phyloP scores from a whole-genome alignment of 2,888 invertebrate genomes.

The Choreutis nemorana region DNA sequence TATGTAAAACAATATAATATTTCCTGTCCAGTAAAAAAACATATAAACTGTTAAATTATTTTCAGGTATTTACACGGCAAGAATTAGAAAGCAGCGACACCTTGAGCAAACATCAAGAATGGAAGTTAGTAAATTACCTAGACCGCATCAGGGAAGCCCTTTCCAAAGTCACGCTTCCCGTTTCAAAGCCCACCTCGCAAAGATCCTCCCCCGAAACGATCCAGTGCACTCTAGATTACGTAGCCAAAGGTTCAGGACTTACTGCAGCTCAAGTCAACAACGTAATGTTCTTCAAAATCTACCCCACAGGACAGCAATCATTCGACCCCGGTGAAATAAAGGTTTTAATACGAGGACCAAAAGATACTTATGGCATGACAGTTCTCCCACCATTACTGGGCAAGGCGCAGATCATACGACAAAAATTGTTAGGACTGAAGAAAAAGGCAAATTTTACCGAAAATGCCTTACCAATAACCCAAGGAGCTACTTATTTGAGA shows the following conservation, averaged over 20 bases:
- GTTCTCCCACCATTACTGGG: slow-evolving; percentile 51
- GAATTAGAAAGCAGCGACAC: slow-evolving; percentile 58
- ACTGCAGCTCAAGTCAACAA: slow-evolving; percentile 64
- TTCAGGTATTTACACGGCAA: slow-evolving; percentile 65
- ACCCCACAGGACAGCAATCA: slow-evolving; percentile 58
- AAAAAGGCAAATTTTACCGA: slow-evolving; percentile 38
- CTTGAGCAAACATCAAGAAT: slow-evolving; percentile 62
- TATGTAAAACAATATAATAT: too few relatives aligned
- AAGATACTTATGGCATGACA: slow-evolving; percentile 49
- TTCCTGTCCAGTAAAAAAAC: too few relatives aligned
- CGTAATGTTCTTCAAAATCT: slow-evolving; percentile 66
- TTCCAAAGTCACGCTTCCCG: slow-evolving; percentile 43
- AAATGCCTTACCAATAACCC: slow-evolving; percentile 46
- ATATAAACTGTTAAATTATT: slow-evolving; percentile 11
- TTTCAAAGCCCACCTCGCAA: slow-evolving; percentile 38
- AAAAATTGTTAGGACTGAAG: slow-evolving; percentile 47
- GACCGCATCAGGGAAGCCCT: slow-evolving; percentile 53
- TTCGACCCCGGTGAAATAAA: slow-evolving; percentile 55
- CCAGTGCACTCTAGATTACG: slow-evolving; percentile 57
- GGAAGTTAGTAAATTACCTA: slow-evolving; percentile 62
- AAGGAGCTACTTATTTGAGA: slow-evolving; percentile 49
- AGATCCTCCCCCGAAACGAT: slow-evolving; percentile 38
- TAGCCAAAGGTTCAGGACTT: slow-evolving; percentile 69
- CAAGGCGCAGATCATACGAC: slow-evolving; percentile 52
- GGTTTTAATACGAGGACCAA: slow-evolving; percentile 54